phyloP scores from a whole-genome alignment of 2,113 vertebrate species.

The Melanocharis versteri region DNA sequence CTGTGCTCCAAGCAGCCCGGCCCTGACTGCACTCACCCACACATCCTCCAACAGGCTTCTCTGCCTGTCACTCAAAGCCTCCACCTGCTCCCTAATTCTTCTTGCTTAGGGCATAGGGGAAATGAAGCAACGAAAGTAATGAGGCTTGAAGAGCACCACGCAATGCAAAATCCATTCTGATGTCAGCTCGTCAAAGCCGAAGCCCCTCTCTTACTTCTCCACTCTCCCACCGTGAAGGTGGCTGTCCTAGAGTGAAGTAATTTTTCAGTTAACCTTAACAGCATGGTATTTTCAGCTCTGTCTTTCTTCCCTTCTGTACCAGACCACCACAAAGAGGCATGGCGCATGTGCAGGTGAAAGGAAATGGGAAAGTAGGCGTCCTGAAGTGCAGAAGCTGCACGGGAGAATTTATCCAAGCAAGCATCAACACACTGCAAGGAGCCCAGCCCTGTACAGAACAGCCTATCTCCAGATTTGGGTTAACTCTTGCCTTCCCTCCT shows the following conservation, averaged over 20 bases:
- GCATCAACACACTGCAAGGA: background rate
- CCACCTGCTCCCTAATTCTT: background rate
- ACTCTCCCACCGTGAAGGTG: background rate
- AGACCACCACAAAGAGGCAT: background rate
- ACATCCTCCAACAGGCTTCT: background rate
- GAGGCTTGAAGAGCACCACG: background rate
- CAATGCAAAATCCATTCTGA: background rate
- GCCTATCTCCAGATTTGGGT: rapidly evolving
- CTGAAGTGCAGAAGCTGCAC: background rate
- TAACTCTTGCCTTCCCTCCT: background rate
- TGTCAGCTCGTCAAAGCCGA: background rate
- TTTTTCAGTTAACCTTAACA: background rate
- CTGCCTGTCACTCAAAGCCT: background rate
- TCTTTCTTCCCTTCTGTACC: background rate
- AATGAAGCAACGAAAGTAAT: background rate
- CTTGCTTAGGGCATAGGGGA: background rate
- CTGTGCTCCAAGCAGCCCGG: background rate
- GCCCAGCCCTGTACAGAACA: background rate
- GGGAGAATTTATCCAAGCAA: background rate
- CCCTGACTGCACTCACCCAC: background rate
- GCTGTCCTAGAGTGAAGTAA: background rate
- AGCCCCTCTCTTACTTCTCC: background rate
- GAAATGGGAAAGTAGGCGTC: background rate
- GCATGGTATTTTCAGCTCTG: background rate
- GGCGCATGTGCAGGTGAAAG: background rate